Base-by-base conservation (phyloP, 2,113 vertebrate species). In the Coregonus clupeaformis region DNA sequence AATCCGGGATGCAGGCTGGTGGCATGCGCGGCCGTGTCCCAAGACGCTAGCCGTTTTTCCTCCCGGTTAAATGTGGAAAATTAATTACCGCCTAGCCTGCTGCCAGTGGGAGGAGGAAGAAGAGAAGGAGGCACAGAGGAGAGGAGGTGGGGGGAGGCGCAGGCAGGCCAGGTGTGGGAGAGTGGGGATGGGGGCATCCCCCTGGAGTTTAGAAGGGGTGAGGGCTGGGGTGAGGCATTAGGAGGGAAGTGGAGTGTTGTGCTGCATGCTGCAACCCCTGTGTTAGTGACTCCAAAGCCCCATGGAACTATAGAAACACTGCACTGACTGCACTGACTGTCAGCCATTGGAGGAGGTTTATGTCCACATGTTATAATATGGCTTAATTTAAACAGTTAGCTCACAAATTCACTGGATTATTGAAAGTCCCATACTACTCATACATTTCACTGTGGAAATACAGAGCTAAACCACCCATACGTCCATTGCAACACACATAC, bases 61-160 rank as follows among this genome's bases (percentile, higher is more conserved):
- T 93, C 83, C 84, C 88, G 86, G 91, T 93, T 93, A 93, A 93
- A 93, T 89, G 87, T 84, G 80, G 85, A 93, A 49, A 93, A 94
- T 94, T 93, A 93, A 94, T 94, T 94, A 94, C 89, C 79, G 84
- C 89, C 89, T 81, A 83, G 84, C 85, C 87, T 85, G 89, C 90
- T 87, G 88, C 91, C 76, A 82, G 77, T 86, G 89, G 93, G 89
- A 88, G 89, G 79, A 82, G 83, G 81, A 83, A 64, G 81, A 82
- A 74, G 85, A 87, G 83, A 83, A 77, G 78, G 72, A 80, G 71
- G 63, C 7, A 1, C 32, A 42, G 36, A 42, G 36, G 36, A 36
- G 32, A 42, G 77, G 72, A 82, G 72, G 62, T 14, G 18, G 69
- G 25, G 14, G 18, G 11, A 42, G 36, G 9, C 9, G 9, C 36